Evolutionary conservation across 2,797 vertebrate species (phyloP), one percentile per base, ranked within the genome.

Genomic region (Furcifer pardalis): DNA sequence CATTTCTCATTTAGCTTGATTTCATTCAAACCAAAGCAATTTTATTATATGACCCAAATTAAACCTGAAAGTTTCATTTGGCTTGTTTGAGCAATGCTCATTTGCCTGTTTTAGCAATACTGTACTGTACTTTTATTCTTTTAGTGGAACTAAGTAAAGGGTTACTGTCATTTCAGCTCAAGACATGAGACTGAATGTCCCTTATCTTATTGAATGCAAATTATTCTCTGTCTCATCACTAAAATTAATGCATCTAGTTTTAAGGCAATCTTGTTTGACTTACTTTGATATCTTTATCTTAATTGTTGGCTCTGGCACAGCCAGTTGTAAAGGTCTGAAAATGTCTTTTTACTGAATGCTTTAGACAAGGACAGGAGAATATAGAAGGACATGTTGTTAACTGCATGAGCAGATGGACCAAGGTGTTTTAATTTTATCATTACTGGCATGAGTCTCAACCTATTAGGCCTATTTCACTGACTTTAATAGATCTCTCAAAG

Each of bases 141-240:
- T 68, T 49, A 49, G 71, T 60, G 60, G 25, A 74, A 62, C 83
- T 46, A 79, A 69, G n/a, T 75, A 75, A 79, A n/a, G 52, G 35
- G 5, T 32, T 62, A 46, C 25, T 25, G 37, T 30, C 62, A 74
- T 83, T 59, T 75, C 82, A 71, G 63, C 77, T 49, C 37, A 73
- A 76, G 77, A 66, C 49, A 40, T 42, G 32, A 27, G 40, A 32
- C 32, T 42, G 32, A 80, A 68, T 37, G 42, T 79, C 42, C 32
- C 4, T 76, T 87, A 37, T 62, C 69, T 69, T 69, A 79, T 79
- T 62, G 75, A 76, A 87, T 78, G 60, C 69, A 85, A 79, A 85
- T 44, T 1, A 7, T 71, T 44, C 4, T 52, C 44, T 35, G 19
- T 74, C 73, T 15, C 15, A 7, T 27, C n/a, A 3, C 0, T 15